Evolutionary conservation across 2,888 invertebrate genomes (phyloP).

Genomic region (Mechanitis messenoides): DNA sequence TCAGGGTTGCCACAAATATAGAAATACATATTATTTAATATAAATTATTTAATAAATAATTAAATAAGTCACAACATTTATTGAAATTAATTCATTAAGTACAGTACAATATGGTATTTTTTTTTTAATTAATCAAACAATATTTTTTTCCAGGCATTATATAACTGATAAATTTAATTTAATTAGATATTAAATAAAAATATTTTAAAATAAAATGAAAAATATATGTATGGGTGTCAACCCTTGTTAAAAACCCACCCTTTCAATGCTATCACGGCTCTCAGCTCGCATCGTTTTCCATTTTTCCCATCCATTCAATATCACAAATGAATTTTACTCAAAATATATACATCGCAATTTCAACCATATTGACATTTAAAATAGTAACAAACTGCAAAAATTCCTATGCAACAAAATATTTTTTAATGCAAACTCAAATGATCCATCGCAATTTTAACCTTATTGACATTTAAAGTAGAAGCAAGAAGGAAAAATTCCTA

Average conservation of each 20-base stretch:
- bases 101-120: too few relatives aligned
- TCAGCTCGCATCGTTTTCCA: slow-evolving; percentile 70
- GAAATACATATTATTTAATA: too few relatives aligned
- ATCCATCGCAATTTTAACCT: slow-evolving; percentile 24
- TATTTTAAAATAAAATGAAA: not conserved
- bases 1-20: slow-evolving; percentile 42
- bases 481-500: slow-evolving; percentile 18
- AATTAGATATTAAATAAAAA: not conserved
- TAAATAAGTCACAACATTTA: too few relatives aligned
- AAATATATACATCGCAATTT: slow-evolving; percentile 19
- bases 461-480: slow-evolving; percentile 16
- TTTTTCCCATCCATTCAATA: slow-evolving; percentile 57
- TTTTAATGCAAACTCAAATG: slow-evolving; percentile 29
- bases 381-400: slow-evolving; percentile 12
- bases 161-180: too few relatives aligned
- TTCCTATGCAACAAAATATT: slow-evolving; percentile 19
- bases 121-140: too few relatives aligned
- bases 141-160: too few relatives aligned
- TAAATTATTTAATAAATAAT: too few relatives aligned
- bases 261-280: slow-evolving; percentile 72
- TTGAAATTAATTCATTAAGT: too few relatives aligned
- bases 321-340: slow-evolving; percentile 27
- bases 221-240: slow-evolving; percentile 29
- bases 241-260: slow-evolving; percentile 54
- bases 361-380: slow-evolving; percentile 20